Evolutionary conservation across 1,140 invertebrate genomes (phyloP), one percentile per base, ranked within the genome.

Genomic region (Cephus cinctus): DNA sequence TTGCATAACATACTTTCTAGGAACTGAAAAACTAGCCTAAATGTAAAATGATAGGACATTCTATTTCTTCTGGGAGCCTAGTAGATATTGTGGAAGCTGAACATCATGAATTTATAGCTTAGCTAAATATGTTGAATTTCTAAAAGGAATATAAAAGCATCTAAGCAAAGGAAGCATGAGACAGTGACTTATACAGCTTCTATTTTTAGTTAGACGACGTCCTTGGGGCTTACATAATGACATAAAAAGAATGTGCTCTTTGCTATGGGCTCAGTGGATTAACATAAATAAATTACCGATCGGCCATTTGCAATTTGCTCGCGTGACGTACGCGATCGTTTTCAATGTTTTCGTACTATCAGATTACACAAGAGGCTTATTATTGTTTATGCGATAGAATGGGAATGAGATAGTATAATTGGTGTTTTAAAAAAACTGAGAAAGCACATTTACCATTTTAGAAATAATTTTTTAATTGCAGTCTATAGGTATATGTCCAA

Each of bases 191-290:
- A 32, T 43, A 45, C 47, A n/a, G 30, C 9, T 23, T 47, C 67
- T 71, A 73, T 71, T 65, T 63, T 71, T 73, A 73, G 61, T 49
- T 52, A 54, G 61, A 59, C 62, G 55, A 54, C 57, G 67, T 63
- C 67, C 66, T 70, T 63, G 63, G 47, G 48, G 47, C 66, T 71
- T 66, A 65, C 52, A 59, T 65, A 67, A 70, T 53, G 41, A 39
- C 47, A 38, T 34, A 50, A 55, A 59, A 51, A 57, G 38, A 50
- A 44, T 43, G 21, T 20, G 35, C 50, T 47, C 52, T 46, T 23
- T 20, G 27, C 12, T n/a, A n/a, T n/a, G n/a, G n/a, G n/a, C n/a
- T n/a, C n/a, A n/a, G n/a, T n/a, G n/a, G n/a, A n/a, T n/a, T n/a
- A n/a, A n/a, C n/a, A n/a, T n/a, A n/a, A n/a, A n/a, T n/a, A n/a